phyloP scores from a whole-genome alignment of 2,113 vertebrate species.

The Eira barbara region DNA sequence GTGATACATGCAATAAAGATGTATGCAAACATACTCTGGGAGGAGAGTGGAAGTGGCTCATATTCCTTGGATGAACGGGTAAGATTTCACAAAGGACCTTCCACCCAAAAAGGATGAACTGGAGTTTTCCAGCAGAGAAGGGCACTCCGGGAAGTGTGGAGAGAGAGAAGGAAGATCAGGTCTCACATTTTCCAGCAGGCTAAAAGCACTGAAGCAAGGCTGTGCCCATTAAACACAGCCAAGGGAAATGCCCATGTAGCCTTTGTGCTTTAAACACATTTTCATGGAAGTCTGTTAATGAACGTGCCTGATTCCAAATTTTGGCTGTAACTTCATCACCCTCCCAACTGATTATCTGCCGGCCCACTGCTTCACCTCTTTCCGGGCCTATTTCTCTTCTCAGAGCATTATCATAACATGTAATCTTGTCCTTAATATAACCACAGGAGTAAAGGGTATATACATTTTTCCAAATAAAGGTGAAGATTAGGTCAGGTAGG shows the following conservation, averaged over 20 bases:
- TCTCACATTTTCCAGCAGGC: background rate
- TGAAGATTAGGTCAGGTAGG: background rate
- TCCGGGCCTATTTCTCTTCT: background rate
- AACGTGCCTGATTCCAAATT: background rate
- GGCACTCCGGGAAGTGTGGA: background rate
- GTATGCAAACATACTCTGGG: background rate
- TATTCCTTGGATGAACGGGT: background rate
- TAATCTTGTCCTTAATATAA: background rate
- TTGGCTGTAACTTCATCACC: background rate
- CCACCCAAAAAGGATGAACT: background rate
- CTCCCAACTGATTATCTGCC: background rate
- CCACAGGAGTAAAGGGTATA: background rate
- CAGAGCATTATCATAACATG: background rate
- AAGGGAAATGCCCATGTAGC: background rate
- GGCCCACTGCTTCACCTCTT: background rate
- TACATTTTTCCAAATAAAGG: background rate
- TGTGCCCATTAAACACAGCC: background rate
- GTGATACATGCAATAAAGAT: background rate
- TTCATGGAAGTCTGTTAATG: background rate
- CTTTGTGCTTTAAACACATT: background rate
- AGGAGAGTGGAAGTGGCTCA: background rate
- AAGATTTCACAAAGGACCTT: conserved; percentile 2
- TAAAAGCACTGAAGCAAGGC: background rate
- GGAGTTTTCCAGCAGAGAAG: background rate
- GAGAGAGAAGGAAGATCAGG: background rate